Conservation (phyloP, 1,140 invertebrate genomes). For the Onthophagus taurus region DNA sequence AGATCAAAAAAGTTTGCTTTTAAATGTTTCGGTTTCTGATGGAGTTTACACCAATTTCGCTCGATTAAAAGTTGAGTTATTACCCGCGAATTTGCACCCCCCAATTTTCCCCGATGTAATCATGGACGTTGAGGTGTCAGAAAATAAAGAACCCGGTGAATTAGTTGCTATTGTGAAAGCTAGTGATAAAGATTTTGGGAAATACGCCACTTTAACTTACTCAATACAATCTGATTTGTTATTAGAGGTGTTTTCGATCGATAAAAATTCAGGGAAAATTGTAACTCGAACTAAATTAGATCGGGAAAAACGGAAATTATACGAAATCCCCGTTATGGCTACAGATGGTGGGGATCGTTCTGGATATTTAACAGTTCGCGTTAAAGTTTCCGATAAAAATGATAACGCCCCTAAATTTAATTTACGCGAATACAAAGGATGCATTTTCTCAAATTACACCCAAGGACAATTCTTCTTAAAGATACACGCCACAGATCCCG, state of each 20-base stretch:
- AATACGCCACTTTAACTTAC: conserved; percentile 72
- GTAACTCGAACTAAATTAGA: conserved; percentile 67
- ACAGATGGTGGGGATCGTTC: conserved; percentile 74
- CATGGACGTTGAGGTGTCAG: conserved; percentile 65
- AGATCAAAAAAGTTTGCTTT: conserved; percentile 48
- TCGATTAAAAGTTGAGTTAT: conserved; percentile 66
- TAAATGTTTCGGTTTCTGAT: conserved; percentile 87
- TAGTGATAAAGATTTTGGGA: conserved; percentile 68
- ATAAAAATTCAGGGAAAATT: conserved; percentile 69
- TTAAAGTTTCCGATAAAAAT: conserved; percentile 75
- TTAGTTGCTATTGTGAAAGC: conserved; percentile 66
- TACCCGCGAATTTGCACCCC: conserved; percentile 69
- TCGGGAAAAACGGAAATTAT: conserved; percentile 62
- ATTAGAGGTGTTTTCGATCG: conserved; percentile 67
- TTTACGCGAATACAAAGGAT: conserved; percentile 68
- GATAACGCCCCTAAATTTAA: conserved; percentile 79
- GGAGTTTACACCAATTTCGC: conserved; percentile 82
- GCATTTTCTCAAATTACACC: conserved; percentile 54
- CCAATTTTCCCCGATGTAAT: conserved; percentile 67
- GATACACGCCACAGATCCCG: conserved; percentile 53
- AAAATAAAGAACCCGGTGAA: conserved; percentile 71
- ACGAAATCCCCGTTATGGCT: conserved; percentile 75
- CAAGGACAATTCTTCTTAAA: conserved; percentile 56
- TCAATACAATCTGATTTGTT: conserved; percentile 70
- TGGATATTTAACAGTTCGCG: conserved; percentile 67